Base-by-base conservation (phyloP, 2,113 vertebrate species). In the Tylochromis polylepis region DNA sequence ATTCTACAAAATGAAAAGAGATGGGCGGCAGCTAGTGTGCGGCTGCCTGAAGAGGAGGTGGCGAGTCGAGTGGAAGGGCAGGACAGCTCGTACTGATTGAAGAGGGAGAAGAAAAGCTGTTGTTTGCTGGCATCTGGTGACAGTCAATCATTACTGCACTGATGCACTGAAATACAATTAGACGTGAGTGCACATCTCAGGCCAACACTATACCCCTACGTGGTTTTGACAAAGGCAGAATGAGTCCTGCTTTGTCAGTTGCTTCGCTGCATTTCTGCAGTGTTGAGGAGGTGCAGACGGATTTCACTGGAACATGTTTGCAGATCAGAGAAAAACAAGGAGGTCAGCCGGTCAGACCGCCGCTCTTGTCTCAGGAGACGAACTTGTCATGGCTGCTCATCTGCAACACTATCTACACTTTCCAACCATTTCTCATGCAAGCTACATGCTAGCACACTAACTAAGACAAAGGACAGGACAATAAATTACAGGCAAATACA, bases 401-500 rank as follows among this genome's bases (percentile, higher is more conserved):
- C 87, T 89, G 88, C 85, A 29, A 72, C 87, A 41, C 86, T 94
- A 93, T 92, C 91, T 95, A 94, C 94, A 93, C 75, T 91, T 92
- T 86, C 89, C 92, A 90, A 89, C 90, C 78, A n/a, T 90, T 91
- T 89, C 91, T 95, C 95, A 96, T 95, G 95, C 95, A 96, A 94
- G 91, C 94, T 93, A 94, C 95, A 96, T 96, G 95, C 95, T 94
- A 94, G 93, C 93, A 94, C 93, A 94, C 88, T 87, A 93, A 93
- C 91, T 92, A 95, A 89, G 92, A 95, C 92, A 75, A 93, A 92
- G 81, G 89, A 95, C 94, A 92, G 93, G 93, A 95, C 93, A 57
- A 93, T 90, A 91, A 87, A 41, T 91, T 89, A 95, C 93, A 94
- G 93, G 95, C 94, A 95, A 94, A 91, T 93, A 95, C 93, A 93